These are phyloP conservation scores for Rhinogobio ventralis DNA, from an alignment of 2,797 vertebrate species.

Conservation along the genomic window DNA sequence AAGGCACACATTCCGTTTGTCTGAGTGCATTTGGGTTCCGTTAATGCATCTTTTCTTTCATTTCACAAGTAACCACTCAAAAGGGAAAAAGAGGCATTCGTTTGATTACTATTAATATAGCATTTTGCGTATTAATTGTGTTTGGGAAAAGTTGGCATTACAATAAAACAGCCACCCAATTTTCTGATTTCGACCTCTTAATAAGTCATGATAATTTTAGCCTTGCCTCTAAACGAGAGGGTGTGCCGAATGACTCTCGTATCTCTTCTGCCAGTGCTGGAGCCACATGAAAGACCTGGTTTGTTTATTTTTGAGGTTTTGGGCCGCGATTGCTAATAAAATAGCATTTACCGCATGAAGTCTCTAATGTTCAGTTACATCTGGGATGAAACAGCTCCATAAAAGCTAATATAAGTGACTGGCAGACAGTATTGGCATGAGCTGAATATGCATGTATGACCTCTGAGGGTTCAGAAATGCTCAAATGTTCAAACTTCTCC, in stretches of 20 bases:
- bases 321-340: conserved; percentile 51
- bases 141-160: conserved; percentile 1
- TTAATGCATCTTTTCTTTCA: conserved; percentile 68
- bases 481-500: background rate
- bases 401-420: conserved; percentile 49
- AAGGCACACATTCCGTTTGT: conserved; percentile 71
- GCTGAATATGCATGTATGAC: conserved; percentile 27
- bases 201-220: conserved; percentile 67
- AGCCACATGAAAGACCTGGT: conserved; percentile 43
- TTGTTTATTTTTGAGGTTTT: conserved; percentile 52
- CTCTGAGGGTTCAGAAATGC: conserved; percentile 20
- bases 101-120: conserved; percentile 43
- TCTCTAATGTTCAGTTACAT: conserved; percentile 50
- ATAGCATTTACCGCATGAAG: conserved; percentile 42
- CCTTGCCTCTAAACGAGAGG: conserved; percentile 69
- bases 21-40: conserved; percentile 72
- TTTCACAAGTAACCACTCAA: conserved; percentile 58
- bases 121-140: conserved; percentile 44
- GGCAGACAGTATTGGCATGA: conserved; percentile 26
- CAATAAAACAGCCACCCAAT: conserved; percentile 32
- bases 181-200: conserved; percentile 66
- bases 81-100: conserved; percentile 44
- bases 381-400: conserved; percentile 45
- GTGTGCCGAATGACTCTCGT: conserved; percentile 68
- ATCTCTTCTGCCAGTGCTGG: conserved; percentile 49